Evolutionary conservation across 2,113 vertebrate genomes (phyloP).

Genomic region (Falcunculus frontatus): DNA sequence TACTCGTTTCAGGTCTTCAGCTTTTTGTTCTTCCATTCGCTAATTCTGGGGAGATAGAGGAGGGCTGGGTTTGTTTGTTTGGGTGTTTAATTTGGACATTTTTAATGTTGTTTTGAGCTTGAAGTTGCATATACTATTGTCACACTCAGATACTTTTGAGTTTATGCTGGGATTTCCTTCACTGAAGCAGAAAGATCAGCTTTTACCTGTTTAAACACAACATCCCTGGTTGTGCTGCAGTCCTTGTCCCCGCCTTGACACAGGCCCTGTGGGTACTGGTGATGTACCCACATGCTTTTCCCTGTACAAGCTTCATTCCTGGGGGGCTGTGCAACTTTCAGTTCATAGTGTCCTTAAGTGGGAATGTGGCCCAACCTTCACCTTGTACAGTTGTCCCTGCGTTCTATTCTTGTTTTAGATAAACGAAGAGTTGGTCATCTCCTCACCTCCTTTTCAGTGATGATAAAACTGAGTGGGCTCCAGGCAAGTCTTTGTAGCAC

Average conservation of each 20-base stretch:
- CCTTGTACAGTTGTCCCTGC: neutral
- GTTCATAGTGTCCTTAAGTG: neutral
- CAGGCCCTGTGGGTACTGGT: no score
- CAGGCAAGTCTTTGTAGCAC: neutral
- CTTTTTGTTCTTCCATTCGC: neutral
- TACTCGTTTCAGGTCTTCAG: neutral
- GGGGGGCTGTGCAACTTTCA: neutral
- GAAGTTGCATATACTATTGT: neutral
- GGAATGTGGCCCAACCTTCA: neutral
- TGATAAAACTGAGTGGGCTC: neutral
- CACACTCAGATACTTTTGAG: neutral
- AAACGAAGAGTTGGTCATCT: neutral
- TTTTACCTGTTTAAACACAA: neutral
- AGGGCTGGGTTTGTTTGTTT: neutral
- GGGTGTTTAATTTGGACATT: neutral
- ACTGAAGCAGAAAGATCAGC: neutral
- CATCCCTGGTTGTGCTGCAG: neutral
- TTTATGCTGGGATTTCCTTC: neutral
- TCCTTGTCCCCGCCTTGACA: neutral
- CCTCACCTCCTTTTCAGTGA: neutral
- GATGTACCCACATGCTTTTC: neutral
- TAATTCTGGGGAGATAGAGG: fast-evolving
- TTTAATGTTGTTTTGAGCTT: neutral
- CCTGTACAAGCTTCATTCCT: neutral
- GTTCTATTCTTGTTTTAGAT: neutral